A percentile compares a stretch with the other conserved stretches of the same genome.
Evolutionary conservation across 2,888 invertebrate species (phyloP).

Genomic region (Ichneumoninae sp.): DNA sequence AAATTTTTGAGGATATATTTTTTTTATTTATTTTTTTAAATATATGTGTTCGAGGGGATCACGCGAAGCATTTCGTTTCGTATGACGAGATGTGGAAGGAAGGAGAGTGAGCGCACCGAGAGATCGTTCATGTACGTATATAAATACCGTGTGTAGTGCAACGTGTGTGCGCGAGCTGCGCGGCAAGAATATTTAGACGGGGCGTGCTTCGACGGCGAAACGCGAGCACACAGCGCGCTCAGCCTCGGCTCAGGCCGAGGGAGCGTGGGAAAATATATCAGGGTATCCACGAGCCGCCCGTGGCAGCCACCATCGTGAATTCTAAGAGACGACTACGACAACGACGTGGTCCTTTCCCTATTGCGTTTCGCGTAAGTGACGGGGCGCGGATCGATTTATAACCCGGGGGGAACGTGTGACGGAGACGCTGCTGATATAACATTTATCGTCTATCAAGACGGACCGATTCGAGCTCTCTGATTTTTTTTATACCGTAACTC

Average conservation of each 20-base stretch:
- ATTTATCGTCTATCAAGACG: constrained; percentile 23
- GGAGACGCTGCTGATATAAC: constrained; percentile 29
- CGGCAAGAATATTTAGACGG: constrained; percentile 67
- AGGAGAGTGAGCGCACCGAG: constrained; percentile 36
- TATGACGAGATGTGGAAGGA: constrained; percentile 27
- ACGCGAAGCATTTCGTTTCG: constrained; percentile 21
- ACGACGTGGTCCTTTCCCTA: constrained; percentile 64
- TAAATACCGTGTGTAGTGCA: background rate
- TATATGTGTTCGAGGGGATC: constrained; percentile 44
- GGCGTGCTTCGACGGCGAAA: constrained; percentile 69
- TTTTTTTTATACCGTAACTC: constrained; percentile 1
- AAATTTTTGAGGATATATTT: constrained; percentile 37
- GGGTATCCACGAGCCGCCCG: constrained; percentile 38
- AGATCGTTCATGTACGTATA: background rate
- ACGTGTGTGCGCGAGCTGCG: constrained; percentile 46
- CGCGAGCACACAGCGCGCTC: constrained; percentile 43
- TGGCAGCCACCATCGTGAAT: constrained; percentile 43
- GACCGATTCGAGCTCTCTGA: constrained; percentile 37
- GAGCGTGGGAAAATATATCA: constrained; percentile 70
- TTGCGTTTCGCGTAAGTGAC: constrained; percentile 61
- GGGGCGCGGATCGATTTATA: constrained; percentile 68
- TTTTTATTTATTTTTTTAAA: constrained; percentile 5
- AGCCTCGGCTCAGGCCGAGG: constrained; percentile 23
- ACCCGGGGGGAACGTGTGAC: constrained; percentile 34
- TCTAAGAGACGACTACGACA: constrained; percentile 48